Evolutionary conservation across 1,140 invertebrate species (phyloP).

Genomic region (Macrobrachium nipponense): DNA sequence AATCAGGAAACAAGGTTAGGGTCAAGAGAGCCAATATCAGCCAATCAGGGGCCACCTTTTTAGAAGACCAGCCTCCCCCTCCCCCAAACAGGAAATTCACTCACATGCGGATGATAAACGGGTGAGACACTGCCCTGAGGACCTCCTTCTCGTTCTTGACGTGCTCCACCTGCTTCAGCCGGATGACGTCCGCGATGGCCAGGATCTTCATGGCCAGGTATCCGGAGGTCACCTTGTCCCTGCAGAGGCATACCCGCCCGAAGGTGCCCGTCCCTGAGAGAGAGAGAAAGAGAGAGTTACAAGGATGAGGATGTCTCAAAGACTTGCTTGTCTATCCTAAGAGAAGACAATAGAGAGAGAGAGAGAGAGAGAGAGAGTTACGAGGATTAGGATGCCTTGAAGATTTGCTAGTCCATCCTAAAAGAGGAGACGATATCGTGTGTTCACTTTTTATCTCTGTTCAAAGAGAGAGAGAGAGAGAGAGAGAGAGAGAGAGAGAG

Average conservation of each 20-base stretch:
- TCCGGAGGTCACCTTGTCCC: conserved; percentile 81
- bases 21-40: no score
- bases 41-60: no score
- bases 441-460: no score
- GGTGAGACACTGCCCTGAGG: conserved; percentile 83
- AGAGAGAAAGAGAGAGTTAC: not conserved
- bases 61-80: no score
- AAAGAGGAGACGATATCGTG: no score
- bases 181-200: conserved; percentile 89
- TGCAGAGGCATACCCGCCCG: conserved; percentile 87
- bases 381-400: no score
- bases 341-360: no score
- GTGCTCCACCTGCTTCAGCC: conserved; percentile 93
- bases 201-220: conserved; percentile 93
- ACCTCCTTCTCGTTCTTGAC: conserved; percentile 95
- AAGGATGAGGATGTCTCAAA: no score
- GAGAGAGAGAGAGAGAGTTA: not conserved
- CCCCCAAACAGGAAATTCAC: conserved; percentile 71
- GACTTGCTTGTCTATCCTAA: no score
- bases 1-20: no score
- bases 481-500: not conserved
- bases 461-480: not conserved
- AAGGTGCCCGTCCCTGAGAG: conserved; percentile 88
- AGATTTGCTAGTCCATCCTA: no score
- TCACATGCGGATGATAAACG: conserved; percentile 95